Percentiles rank a stretch among this genome's conserved stretches.
Conservation (phyloP, 2,888 invertebrate genomes). For the Tetragnatha montana region DNA sequence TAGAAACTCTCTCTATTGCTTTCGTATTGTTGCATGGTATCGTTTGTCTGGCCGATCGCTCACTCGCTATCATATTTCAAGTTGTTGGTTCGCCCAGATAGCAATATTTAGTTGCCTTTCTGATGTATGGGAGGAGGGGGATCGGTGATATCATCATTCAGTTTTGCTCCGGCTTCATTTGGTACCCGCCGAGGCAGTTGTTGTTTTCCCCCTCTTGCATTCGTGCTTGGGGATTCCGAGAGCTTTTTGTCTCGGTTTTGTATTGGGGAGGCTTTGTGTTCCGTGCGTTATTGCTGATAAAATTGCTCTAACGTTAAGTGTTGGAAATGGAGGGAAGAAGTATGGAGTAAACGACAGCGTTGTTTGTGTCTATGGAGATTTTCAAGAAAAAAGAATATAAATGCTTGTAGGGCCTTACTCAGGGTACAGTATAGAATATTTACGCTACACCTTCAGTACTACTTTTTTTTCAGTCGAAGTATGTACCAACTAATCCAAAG, state of each 20-base stretch:
- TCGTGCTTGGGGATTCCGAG: too few relatives aligned
- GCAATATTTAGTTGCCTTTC: constrained; percentile 28
- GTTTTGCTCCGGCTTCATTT: constrained; percentile 28
- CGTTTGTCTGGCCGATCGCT: constrained; percentile 36
- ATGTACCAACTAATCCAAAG: too few relatives aligned
- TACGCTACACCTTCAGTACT: too few relatives aligned
- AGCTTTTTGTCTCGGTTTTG: too few relatives aligned
- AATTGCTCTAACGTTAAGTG: neutral
- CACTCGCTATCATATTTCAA: constrained; percentile 45
- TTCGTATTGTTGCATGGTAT: constrained; percentile 21
- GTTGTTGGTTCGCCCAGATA: constrained; percentile 24
- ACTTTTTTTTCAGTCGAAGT: too few relatives aligned
- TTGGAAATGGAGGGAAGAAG: too few relatives aligned
- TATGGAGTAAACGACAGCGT: too few relatives aligned
- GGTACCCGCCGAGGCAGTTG: neutral
- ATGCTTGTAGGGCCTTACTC: too few relatives aligned
- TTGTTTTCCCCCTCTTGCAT: neutral
- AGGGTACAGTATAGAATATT: too few relatives aligned
- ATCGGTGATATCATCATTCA: constrained; percentile 20
- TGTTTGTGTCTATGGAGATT: too few relatives aligned
- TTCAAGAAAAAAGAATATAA: too few relatives aligned
- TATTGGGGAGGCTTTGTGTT: too few relatives aligned
- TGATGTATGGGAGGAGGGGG: constrained; percentile 4
- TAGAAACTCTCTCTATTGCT: constrained; percentile 25
- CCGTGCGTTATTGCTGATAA: neutral